Conservation (phyloP, 2,797 vertebrate species). For the Halcyon chelicuti region DNA sequence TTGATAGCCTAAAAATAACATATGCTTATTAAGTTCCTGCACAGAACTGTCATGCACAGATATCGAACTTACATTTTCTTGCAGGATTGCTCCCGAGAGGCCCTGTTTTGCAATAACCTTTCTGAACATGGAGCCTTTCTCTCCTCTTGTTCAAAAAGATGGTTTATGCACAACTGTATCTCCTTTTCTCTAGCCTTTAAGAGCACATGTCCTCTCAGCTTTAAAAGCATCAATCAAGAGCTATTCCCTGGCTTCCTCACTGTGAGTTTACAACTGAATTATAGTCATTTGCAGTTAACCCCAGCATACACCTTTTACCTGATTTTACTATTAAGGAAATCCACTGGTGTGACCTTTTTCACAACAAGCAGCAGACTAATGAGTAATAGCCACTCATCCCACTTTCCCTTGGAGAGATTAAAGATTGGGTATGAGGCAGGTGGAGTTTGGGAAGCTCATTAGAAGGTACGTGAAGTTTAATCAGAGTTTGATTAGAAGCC, state of each 20-base stretch:
- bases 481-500: constrained; percentile 48
- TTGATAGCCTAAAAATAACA: neutral
- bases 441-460: constrained; percentile 10
- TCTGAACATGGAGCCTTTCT: accelerated
- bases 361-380: neutral
- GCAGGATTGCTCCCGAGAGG: neutral
- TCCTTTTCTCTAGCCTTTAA: neutral
- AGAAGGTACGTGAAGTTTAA: neutral
- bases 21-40: neutral
- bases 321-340: neutral
- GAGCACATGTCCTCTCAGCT: neutral
- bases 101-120: neutral
- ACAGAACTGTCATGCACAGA: neutral
- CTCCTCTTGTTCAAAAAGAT: neutral
- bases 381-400: neutral
- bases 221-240: neutral
- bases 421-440: neutral
- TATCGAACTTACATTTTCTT: neutral
- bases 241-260: neutral
- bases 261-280: neutral
- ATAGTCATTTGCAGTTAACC: constrained; percentile 31
- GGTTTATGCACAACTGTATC: neutral
- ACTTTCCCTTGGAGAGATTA: constrained; percentile 12
- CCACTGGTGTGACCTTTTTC: neutral
- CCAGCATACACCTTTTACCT: neutral